A percentile compares a stretch with the other conserved stretches of the same genome.
Evolutionary conservation across 2,888 invertebrate species (phyloP).

Genomic region (Artemia sinica): DNA sequence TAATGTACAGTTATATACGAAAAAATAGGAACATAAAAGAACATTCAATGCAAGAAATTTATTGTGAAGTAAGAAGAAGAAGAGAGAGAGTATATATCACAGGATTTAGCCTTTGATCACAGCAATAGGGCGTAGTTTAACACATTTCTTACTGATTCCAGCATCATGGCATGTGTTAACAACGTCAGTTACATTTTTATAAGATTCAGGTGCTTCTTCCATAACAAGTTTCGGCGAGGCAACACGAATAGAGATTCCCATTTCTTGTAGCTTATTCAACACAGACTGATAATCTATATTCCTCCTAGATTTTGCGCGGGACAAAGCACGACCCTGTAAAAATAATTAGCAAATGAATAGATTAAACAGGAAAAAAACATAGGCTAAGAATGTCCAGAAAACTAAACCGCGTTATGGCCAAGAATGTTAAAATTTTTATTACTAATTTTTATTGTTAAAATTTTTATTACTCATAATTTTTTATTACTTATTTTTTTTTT

Average conservation of each 20-base stretch:
- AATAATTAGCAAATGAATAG: too few species aligned
- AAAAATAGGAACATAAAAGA: too few species aligned
- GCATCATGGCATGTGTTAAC: conserved; percentile 95
- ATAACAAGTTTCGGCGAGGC: conserved; percentile 97
- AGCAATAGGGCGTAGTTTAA: conserved; percentile 90
- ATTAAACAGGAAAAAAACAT: too few species aligned
- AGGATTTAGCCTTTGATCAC: conserved; percentile 82
- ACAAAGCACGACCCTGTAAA: conserved; percentile 74
- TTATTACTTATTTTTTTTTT: too few species aligned
- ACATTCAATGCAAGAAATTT: too few species aligned
- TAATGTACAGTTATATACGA: too few species aligned
- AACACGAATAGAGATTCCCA: conserved; percentile 85
- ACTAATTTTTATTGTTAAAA: too few species aligned
- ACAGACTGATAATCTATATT: conserved; percentile 88
- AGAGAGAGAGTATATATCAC: not conserved
- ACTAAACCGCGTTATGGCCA: too few species aligned
- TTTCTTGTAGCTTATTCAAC: conserved; percentile 55
- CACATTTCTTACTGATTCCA: conserved; percentile 88
- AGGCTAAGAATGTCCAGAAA: too few species aligned
- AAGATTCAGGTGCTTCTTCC: conserved; percentile 99
- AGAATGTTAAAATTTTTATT: too few species aligned
- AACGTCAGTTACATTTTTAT: conserved; percentile 98
- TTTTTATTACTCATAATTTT: too few species aligned
- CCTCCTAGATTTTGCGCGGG: conserved; percentile 87
- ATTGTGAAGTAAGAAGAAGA: not conserved